Evolutionary conservation across 2,113 vertebrate species (phyloP).

Genomic region (Xenopus laevis): DNA sequence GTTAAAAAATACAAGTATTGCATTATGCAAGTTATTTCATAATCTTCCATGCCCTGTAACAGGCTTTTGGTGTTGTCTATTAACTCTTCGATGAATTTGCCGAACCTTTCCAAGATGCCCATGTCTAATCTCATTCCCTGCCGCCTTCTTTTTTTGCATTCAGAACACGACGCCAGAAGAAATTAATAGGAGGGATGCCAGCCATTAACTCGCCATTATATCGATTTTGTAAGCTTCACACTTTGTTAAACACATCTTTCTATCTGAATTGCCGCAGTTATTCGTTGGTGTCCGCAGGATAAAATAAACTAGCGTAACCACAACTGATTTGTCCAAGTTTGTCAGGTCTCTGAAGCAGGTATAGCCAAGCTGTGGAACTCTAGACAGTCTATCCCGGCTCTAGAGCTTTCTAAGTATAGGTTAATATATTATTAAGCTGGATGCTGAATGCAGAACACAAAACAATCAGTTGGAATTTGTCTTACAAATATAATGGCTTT

Average conservation of each 20-base stretch:
- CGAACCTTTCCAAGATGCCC: conserved; percentile 66
- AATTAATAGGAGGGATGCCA: conserved; percentile 69
- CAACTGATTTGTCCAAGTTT: conserved; percentile 9
- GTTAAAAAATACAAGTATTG: conserved; percentile 84
- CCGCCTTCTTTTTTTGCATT: conserved; percentile 50
- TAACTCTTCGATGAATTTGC: conserved; percentile 70
- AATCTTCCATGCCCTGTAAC: conserved; percentile 82
- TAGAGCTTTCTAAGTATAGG: conserved; percentile 18
- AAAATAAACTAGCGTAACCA: conserved; percentile 11
- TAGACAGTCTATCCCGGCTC: no score
- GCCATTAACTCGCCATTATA: conserved; percentile 63
- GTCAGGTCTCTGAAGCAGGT: conserved; percentile 2
- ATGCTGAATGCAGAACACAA: not conserved
- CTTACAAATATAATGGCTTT: no score
- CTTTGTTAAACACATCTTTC: conserved; percentile 60
- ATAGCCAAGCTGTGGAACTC: no score
- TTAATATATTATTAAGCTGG: not conserved
- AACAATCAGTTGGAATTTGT: not conserved
- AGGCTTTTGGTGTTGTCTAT: conserved; percentile 77
- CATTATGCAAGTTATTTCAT: conserved; percentile 87
- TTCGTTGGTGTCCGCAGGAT: conserved; percentile 24
- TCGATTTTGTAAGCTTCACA: conserved; percentile 58
- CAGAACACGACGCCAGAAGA: conserved; percentile 59
- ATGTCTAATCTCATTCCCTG: conserved; percentile 59
- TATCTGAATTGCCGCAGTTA: conserved; percentile 47